phyloP scores from a whole-genome alignment of 2,888 invertebrate genomes.

The Myathropa florea region DNA sequence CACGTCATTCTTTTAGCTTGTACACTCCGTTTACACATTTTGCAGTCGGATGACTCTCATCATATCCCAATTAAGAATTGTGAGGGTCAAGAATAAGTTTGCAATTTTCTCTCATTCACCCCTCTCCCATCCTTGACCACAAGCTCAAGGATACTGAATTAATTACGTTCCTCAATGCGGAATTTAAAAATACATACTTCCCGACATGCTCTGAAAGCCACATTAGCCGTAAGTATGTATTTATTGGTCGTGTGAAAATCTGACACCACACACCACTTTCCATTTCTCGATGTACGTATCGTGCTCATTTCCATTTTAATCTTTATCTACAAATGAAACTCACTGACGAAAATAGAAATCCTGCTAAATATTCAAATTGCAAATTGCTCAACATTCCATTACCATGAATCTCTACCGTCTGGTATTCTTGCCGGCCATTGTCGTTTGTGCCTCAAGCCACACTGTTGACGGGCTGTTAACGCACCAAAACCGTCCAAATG shows the following conservation, averaged over 20 bases:
- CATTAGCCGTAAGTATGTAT: neutral
- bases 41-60: too few relatives aligned
- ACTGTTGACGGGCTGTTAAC: neutral
- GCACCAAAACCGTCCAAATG: neutral
- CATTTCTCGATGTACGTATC: neutral
- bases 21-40: too few relatives aligned
- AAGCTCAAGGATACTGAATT: too few relatives aligned
- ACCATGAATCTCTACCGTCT: neutral
- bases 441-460: neutral
- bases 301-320: neutral
- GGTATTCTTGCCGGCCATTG: neutral
- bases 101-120: too few relatives aligned
- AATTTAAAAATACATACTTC: too few relatives aligned
- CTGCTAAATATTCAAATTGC: constrained; percentile 33
- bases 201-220: neutral
- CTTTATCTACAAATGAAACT: constrained; percentile 15
- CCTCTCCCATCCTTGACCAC: too few relatives aligned
- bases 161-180: too few relatives aligned
- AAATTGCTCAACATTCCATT: constrained; percentile 35
- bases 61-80: too few relatives aligned
- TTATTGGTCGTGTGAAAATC: neutral
- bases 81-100: too few relatives aligned
- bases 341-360: constrained; percentile 23
- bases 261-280: neutral
- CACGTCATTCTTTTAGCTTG: too few relatives aligned